A percentile compares a stretch with the other conserved stretches of the same genome.
Conservation (phyloP, 2,113 vertebrate genomes). For the Nyctibius bracteatus region DNA sequence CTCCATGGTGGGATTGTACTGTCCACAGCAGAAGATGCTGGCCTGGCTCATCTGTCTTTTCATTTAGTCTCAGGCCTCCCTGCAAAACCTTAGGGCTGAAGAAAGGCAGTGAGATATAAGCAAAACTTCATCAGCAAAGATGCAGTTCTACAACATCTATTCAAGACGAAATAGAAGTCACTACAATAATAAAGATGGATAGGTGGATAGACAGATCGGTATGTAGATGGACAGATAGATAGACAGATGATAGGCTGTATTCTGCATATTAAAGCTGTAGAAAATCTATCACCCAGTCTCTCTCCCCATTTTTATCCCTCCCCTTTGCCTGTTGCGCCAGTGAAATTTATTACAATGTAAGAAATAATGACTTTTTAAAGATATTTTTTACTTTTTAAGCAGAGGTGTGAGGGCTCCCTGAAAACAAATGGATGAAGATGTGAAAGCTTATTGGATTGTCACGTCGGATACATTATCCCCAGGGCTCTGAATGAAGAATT, state of each 20-base stretch:
- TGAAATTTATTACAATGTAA: slow-evolving; percentile 36
- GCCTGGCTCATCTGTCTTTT: background rate
- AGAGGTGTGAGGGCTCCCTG: slow-evolving; percentile 29
- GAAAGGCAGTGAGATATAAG: background rate
- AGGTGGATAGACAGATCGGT: background rate
- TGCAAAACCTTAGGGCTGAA: background rate
- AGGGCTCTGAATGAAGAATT: slow-evolving; percentile 64
- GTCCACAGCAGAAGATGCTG: background rate
- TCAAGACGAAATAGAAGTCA: background rate
- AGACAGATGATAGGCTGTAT: background rate
- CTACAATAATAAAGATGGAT: slow-evolving; percentile 6
- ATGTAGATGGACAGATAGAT: slow-evolving; percentile 8
- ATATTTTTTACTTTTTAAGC: slow-evolving; percentile 59
- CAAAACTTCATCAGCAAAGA: background rate
- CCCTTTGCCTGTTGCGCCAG: background rate
- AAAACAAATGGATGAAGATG: slow-evolving; percentile 50
- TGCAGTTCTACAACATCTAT: background rate
- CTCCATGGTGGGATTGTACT: background rate
- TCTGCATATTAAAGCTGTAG: background rate
- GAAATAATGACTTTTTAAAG: slow-evolving; percentile 34
- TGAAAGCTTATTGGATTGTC: slow-evolving; percentile 64
- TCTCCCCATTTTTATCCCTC: background rate
- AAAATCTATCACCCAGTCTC: background rate
- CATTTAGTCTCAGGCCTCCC: background rate
- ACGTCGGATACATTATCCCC: slow-evolving; percentile 49